Percentiles rank a stretch among this genome's conserved stretches.
Conservation (phyloP, 2,113 vertebrate genomes). For the Ptychochromis oligacanthus region DNA sequence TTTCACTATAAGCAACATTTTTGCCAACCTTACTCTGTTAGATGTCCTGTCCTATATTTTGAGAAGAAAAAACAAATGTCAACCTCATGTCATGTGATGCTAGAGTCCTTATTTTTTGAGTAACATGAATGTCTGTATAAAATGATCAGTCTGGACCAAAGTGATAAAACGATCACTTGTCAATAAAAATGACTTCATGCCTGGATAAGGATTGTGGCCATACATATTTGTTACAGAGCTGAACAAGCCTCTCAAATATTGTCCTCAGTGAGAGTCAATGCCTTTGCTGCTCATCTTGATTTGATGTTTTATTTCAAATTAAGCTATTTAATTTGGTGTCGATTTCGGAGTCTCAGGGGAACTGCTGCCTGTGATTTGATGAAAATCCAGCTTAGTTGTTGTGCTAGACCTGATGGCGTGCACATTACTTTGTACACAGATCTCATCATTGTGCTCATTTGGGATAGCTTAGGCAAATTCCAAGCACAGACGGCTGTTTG, state of each 20-base stretch:
- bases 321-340: constrained; percentile 46
- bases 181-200: background rate
- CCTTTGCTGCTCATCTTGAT: constrained; percentile 17
- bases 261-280: background rate
- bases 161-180: background rate
- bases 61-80: fast-evolving
- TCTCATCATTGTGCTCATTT: constrained; percentile 63
- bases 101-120: background rate
- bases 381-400: constrained; percentile 14
- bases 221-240: background rate
- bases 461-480: constrained; percentile 39
- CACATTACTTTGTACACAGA: constrained; percentile 30
- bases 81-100: background rate
- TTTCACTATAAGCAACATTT: background rate
- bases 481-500: constrained; percentile 40
- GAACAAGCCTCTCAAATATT: background rate
- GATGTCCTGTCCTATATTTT: background rate
- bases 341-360: constrained; percentile 6
- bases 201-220: background rate
- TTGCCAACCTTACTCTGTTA: too few relatives aligned
- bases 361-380: constrained; percentile 34
- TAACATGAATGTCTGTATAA: background rate
- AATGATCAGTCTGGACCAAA: background rate
- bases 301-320: constrained; percentile 42
- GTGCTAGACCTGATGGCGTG: constrained; percentile 16